phyloP scores from a whole-genome alignment of 1,140 invertebrate genomes.

The Drosophila nasuta region DNA sequence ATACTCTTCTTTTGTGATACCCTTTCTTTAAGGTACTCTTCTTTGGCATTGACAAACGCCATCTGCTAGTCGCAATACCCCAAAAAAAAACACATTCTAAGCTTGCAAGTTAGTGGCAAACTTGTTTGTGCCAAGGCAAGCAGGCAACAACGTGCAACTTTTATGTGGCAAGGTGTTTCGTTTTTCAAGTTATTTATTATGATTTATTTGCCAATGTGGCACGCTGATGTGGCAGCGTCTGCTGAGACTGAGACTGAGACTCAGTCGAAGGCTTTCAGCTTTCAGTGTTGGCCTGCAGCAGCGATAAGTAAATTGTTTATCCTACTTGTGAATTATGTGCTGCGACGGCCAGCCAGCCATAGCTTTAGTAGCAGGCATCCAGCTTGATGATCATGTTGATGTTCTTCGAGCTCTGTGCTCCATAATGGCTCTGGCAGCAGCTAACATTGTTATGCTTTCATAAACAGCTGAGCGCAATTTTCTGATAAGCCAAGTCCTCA shows the following conservation, averaged over 20 bases:
- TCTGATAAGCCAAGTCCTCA: slow-evolving; percentile 75
- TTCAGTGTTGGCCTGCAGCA: slow-evolving; percentile 59
- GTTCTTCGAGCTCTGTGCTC: slow-evolving; percentile 49
- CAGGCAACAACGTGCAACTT: slow-evolving; percentile 69
- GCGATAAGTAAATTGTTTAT: slow-evolving; percentile 84
- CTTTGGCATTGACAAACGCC: background rate
- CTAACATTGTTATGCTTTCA: slow-evolving; percentile 83
- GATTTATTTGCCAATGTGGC: slow-evolving; percentile 83
- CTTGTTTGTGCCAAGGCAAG: slow-evolving; percentile 40
- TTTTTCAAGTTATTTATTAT: slow-evolving; percentile 84
- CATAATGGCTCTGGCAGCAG: slow-evolving; percentile 60
- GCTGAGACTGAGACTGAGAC: slow-evolving; percentile 20
- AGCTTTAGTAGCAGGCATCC: slow-evolving; percentile 1
- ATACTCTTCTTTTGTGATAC: slow-evolving; percentile 15
- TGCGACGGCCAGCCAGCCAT: slow-evolving; percentile 52
- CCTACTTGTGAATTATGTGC: slow-evolving; percentile 82
- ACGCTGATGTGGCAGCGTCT: slow-evolving; percentile 74
- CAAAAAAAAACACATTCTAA: background rate
- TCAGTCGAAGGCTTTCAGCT: slow-evolving; percentile 20
- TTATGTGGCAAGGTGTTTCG: slow-evolving; percentile 81
- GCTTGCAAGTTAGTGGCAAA: slow-evolving; percentile 24
- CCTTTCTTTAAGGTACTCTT: background rate
- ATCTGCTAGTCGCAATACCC: slow-evolving; percentile 19
- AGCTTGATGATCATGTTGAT: slow-evolving; percentile 81
- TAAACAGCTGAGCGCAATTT: slow-evolving; percentile 83